Evolutionary conservation across 64 coral and sea anemone genomes (phyloP), one percentile per base, ranked within the genome.

Genomic region (Cladopsammia gracilis): DNA sequence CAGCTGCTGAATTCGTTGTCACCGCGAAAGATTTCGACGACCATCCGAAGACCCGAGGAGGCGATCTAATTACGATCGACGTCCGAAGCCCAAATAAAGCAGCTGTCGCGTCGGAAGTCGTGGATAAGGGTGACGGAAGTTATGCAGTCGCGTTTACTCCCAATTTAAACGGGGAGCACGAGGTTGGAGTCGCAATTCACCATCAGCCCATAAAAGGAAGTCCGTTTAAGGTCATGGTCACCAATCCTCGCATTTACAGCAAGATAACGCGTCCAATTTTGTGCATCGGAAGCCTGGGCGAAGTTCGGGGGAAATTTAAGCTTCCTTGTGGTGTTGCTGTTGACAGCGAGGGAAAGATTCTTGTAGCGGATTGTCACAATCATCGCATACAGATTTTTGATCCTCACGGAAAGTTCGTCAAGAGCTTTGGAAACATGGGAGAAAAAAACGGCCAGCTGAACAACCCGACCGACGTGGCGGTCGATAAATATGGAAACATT

Each of bases 341-440:
- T n/a, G 94, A 99, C 50, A 77, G 66, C 59, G 71, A 78, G 16
- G 94, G 95, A 15, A 93, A 89, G 22, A 92, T 96, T 16, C 64
- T 99, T 16, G 89, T 96, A 12, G 89, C 98, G 3, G 98, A 99
- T 69, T 99, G 98, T 45, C 98, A 90, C 48, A 99, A 99, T 85
- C 91, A 99, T 56, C 89, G 98, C 49, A 73, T 99, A 70, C 95
- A 99, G 77, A 74, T 99, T 26, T 91, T 96, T 78, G 83, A 93
- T 61, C 78, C 81, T n/a, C 91, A 89, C 84, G 81, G 83, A 26
- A 89, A 83, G 59, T 91, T 91, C 22, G 26, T 99, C 25, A 89
- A 95, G 58, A 88, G 87, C 56, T 99, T 99, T 62, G 98, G 98
- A 14, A 19, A 64, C 46, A 86, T 94, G 20, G 98, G 98, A 83